Conservation (phyloP, 2,888 invertebrate genomes). For the Polietes domitor region DNA sequence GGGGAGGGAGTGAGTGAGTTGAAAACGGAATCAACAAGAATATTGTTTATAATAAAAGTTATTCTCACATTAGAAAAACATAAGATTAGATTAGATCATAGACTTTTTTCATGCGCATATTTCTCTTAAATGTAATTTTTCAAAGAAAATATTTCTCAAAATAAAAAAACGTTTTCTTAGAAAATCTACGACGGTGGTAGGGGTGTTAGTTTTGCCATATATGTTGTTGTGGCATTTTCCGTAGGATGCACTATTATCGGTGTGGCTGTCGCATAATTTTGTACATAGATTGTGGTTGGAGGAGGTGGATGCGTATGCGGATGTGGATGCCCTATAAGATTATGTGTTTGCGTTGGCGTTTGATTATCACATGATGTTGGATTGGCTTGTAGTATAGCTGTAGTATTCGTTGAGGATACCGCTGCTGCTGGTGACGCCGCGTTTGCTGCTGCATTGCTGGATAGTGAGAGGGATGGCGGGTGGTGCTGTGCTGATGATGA, state of each 20-base stretch:
- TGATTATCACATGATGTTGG: conserved; percentile 62
- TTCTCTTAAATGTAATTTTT: conserved; percentile 16
- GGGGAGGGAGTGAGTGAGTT: too few species aligned
- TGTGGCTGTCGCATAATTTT: conserved; percentile 65
- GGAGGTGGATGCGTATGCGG: conserved; percentile 49
- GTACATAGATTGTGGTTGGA: conserved; percentile 66
- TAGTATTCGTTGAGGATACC: conserved; percentile 23
- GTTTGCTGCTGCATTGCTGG: conserved; percentile 33
- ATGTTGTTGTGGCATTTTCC: conserved; percentile 63
- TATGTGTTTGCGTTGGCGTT: conserved; percentile 61
- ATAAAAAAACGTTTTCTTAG: conserved; percentile 40
- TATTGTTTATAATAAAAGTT: background rate
- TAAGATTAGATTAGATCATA: too few species aligned
- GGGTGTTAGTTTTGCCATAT: conserved; percentile 65
- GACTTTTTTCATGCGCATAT: background rate
- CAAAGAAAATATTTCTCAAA: conserved; percentile 22
- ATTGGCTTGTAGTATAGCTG: conserved; percentile 55
- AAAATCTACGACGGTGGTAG: conserved; percentile 67
- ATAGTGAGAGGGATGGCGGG: conserved; percentile 26
- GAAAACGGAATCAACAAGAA: too few species aligned
- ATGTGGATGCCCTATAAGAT: conserved; percentile 41
- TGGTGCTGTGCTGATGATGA: conserved; percentile 44
- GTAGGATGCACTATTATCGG: conserved; percentile 66
- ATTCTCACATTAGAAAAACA: too few species aligned
- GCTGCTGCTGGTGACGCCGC: conserved; percentile 48